Evolutionary conservation across 2,797 vertebrate species (phyloP), one percentile per base, ranked within the genome.

Genomic region (Nasua narica): DNA sequence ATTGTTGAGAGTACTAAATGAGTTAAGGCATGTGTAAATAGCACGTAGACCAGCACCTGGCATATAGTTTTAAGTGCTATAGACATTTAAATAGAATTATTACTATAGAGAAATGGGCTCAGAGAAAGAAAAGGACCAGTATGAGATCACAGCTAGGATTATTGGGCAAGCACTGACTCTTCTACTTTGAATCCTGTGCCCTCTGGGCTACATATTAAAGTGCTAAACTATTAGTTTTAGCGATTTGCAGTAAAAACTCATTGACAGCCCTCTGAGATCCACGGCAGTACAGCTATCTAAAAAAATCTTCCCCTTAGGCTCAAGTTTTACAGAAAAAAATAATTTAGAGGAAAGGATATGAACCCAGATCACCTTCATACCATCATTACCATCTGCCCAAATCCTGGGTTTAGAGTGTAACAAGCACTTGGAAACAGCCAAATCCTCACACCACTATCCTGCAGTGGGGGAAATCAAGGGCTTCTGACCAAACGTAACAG

Each of bases 101-200:
- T 35, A 56, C 16, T 54, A 58, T 62, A 84, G 21, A 56, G n/a
- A 67, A 86, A 79, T 0, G 65, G 79, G 62, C 62, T 70, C 76
- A 89, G 76, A 81, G 40, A 85, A 93, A 15, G 79, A 65, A 78
- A 78, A 85, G 40, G 11, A 87, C 58, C 43, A 86, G 46, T 48
- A 70, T 67, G 74, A 96, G 48, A 72, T 92, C 60, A 83, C 14
- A 77, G 37, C 2, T 43, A 94, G 46, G 14, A 65, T 50, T 37
- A 87, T 0, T 81, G 72, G 21, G 83, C 89, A 96, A 91, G 46
- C 65, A 7, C 19, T 50, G 11, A 62, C 16, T 67, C 40, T 23
- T 95, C 56, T 90, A 78, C 54, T 94, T 87, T 87, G 54, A 91
- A 88, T 78, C 60, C 77, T 88, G 58, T 58, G 54, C 12, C 86